These are phyloP conservation scores for Cherax destructor DNA, from an alignment of 1,140 invertebrate genomes.

Conservation along the genomic window DNA sequence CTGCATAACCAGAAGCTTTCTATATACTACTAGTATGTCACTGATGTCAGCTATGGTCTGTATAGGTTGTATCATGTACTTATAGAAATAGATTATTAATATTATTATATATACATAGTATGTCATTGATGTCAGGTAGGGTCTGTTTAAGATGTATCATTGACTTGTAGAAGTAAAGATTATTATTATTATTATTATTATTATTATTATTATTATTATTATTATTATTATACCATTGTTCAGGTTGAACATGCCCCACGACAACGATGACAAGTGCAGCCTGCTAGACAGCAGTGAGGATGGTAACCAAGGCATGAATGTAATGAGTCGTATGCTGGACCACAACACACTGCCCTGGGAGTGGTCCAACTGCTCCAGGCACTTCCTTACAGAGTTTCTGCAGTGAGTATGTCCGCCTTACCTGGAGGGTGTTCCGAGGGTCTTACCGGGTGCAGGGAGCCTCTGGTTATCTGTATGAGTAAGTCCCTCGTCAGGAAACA, in stretches of 20 bases:
- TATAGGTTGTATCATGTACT: too few relatives aligned
- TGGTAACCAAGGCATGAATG: conserved; percentile 77
- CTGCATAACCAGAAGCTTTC: too few relatives aligned
- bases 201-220: too few relatives aligned
- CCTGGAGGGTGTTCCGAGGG: too few relatives aligned
- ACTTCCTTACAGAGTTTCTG: conserved; percentile 90
- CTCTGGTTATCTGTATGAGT: too few relatives aligned
- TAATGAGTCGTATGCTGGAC: conserved; percentile 89
- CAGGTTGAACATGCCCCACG: conserved; percentile 92
- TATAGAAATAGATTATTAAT: too few relatives aligned
- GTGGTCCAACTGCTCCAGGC: conserved; percentile 91
- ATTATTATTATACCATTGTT: conserved; percentile 71
- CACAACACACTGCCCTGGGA: conserved; percentile 91
- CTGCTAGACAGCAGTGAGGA: conserved; percentile 77
- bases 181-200: conserved; percentile 71
- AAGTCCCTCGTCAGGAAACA: too few relatives aligned
- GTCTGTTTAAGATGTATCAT: too few relatives aligned
- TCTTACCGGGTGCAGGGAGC: too few relatives aligned
- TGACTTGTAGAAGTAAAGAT: too few relatives aligned
- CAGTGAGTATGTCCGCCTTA: conserved; percentile 73
- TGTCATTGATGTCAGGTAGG: background rate
- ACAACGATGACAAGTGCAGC: conserved; percentile 86
- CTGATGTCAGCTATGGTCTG: too few relatives aligned
- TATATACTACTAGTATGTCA: too few relatives aligned
- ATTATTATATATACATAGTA: background rate